These are phyloP conservation scores for Achroia grisella DNA, from an alignment of 1,140 invertebrate species.

Conservation along the genomic window DNA sequence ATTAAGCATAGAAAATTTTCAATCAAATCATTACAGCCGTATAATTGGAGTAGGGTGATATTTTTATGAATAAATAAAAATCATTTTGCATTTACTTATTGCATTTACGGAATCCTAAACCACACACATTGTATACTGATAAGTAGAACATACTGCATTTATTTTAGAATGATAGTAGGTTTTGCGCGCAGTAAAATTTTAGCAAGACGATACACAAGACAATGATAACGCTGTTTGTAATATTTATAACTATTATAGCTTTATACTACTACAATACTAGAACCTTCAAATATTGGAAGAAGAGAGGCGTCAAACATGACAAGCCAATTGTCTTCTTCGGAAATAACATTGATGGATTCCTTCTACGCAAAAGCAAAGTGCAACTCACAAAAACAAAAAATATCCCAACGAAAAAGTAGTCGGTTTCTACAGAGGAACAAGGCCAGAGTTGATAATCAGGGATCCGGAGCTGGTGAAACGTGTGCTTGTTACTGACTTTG, in stretches of 20 bases:
- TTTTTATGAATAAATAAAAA: too few species aligned
- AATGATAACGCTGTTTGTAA: not conserved
- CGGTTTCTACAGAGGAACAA: constrained; percentile 5
- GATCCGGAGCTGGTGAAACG: constrained; percentile 10
- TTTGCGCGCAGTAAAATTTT: too few species aligned
- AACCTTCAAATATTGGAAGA: constrained; percentile 11
- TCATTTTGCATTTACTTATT: too few species aligned
- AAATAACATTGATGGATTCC: not conserved
- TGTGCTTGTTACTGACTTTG: constrained; percentile 10
- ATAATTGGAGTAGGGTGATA: too few species aligned
- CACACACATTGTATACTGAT: too few species aligned
- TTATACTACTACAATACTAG: constrained; percentile 8
- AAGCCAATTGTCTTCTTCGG: constrained; percentile 8
- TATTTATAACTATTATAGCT: not conserved
- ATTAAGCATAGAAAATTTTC: too few species aligned
- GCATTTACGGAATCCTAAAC: too few species aligned
- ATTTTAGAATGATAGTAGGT: too few species aligned
- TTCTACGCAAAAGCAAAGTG: not conserved
- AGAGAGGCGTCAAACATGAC: constrained; percentile 8
- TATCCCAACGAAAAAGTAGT: constrained; percentile 12
- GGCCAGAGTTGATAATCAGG: constrained; percentile 9
- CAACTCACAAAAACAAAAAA: constrained; percentile 3
- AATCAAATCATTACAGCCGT: too few species aligned
- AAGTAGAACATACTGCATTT: too few species aligned
- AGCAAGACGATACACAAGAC: not conserved